Conservation (phyloP, 2,113 vertebrate genomes). For the Caranx melampygus region DNA sequence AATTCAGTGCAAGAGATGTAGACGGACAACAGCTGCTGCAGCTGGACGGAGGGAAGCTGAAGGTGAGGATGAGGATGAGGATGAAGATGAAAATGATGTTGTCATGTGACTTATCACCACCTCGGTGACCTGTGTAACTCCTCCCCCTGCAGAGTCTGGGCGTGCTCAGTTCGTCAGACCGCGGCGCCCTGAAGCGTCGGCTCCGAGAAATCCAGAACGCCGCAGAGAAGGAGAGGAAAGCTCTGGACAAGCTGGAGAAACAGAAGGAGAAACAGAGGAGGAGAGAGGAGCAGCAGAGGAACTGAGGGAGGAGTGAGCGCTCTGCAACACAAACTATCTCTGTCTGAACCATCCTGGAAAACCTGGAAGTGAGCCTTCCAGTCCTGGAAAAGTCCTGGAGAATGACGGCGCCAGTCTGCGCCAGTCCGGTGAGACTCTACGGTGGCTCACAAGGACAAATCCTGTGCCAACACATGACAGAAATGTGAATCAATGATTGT, state of each 20-base stretch:
- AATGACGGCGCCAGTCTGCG: no score
- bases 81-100: no score
- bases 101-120: no score
- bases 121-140: not conserved
- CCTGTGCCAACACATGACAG: no score
- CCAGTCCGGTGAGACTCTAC: no score
- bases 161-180: constrained; percentile 87
- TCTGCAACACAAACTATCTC: not conserved
- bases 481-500: no score
- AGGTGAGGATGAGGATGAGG: constrained; percentile 78
- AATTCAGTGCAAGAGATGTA: constrained; percentile 86
- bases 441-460: no score
- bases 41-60: constrained; percentile 88
- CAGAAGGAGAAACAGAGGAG: constrained; percentile 89
- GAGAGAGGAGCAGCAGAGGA: constrained; percentile 85
- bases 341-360: not conserved
- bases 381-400: not conserved
- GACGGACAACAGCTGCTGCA: constrained; percentile 88
- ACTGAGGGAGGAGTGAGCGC: constrained; percentile 40
- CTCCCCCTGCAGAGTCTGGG: constrained; percentile 84
- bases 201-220: constrained; percentile 88
- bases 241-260: constrained; percentile 88
- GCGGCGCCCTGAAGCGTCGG: constrained; percentile 86
- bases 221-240: constrained; percentile 87
- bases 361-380: not conserved